Base-by-base conservation (phyloP, 2,797 vertebrate species). In the Pelobates cultripes region DNA sequence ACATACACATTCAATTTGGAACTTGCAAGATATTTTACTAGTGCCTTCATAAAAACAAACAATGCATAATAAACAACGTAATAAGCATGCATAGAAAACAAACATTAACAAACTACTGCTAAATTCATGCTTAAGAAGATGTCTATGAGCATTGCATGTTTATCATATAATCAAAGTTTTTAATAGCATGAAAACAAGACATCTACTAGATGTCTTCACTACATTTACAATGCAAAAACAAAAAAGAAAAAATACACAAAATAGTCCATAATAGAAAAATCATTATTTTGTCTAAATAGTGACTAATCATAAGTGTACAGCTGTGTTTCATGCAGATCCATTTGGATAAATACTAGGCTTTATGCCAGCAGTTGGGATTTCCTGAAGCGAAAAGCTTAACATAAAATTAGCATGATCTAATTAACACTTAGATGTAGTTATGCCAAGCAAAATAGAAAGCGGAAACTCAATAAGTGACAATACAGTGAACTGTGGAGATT, bases 221-320 rank as follows among this genome's bases (percentile, higher is more conserved):
- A 78, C 13, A 74, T 61, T 74, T 78, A 28, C 60, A 64, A 74
- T 74, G 64, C 57, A 28, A 70, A 66, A 43, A 64, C 40, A 78
- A 83, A 83, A 64, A 2, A 57, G 3, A 15, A 57, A 57, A 15
- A 57, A 14, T 4, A 57, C 13, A 12, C 55, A 14, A 57, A 51
- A 83, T 61, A 83, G 76, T 76, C 77, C 75, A 79, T 84, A 84
- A 84, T 84, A 84, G 82, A 84, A 84, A 84, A 84, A 84, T 84
- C 77, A 84, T 84, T 84, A 84, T 84, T 84, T 84, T 84, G 73
- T 79, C 82, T 84, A 79, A 79, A 84, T 67, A 76, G 73, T 45
- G 82, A 61, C 55, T 79, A 84, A 79, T 80, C 77, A 66, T 79
- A 75, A 79, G 75, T 45, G 77, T 84, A 84, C 77, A 84, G 82